Evolutionary conservation across 2,797 vertebrate genomes (phyloP).

Genomic region (Craterocephalus amniculus): DNA sequence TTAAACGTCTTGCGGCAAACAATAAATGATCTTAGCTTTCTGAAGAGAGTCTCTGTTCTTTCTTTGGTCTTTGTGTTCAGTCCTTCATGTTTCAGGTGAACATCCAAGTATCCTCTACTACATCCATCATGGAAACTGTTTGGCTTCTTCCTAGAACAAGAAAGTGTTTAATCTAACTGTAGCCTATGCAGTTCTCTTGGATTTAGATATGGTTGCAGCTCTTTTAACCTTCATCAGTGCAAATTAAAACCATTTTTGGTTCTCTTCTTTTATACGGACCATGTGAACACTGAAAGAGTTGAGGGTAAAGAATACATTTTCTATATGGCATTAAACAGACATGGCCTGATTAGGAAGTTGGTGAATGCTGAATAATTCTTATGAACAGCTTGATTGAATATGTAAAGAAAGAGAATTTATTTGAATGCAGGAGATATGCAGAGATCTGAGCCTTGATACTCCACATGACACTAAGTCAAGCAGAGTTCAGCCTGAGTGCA

Average conservation of each 20-base stretch:
- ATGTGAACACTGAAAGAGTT: not conserved
- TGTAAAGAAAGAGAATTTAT: constrained; percentile 56
- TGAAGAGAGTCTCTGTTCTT: not conserved
- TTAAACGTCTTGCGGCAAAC: not conserved
- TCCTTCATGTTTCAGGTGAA: too few species aligned
- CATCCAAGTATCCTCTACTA: not conserved
- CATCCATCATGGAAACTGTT: not conserved
- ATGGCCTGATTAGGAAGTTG: not conserved
- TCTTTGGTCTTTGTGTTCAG: not conserved
- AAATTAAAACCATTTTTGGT: constrained; percentile 3
- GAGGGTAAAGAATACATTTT: constrained; percentile 7
- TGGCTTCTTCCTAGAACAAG: not conserved
- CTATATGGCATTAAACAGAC: constrained; percentile 11
- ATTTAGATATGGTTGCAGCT: not conserved
- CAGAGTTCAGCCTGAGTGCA: constrained; percentile 58
- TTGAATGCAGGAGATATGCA: constrained; percentile 33
- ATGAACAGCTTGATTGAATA: constrained; percentile 39
- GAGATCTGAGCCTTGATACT: constrained; percentile 25
- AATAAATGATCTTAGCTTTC: not conserved
- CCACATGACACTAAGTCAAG: constrained; percentile 31
- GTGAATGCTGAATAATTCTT: constrained; percentile 26
- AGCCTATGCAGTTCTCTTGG: not conserved
- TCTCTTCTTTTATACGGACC: not conserved
- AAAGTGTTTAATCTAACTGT: not conserved
- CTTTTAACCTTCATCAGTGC: not conserved